Percentiles rank a stretch among this genome's conserved stretches.
Conservation (phyloP, 2,113 vertebrate genomes). For the Poeciliopsis retropinna region DNA sequence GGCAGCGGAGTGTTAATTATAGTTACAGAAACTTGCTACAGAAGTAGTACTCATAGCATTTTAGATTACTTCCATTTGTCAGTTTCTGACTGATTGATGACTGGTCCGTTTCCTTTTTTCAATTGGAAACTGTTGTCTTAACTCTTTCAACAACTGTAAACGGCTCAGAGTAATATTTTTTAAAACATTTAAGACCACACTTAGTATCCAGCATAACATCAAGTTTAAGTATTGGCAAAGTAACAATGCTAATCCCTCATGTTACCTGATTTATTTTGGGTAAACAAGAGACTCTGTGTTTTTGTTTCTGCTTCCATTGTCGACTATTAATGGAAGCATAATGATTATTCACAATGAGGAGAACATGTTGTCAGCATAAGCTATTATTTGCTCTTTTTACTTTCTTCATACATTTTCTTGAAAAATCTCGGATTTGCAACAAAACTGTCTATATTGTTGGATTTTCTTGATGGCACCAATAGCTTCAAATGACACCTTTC, state of each 20-base stretch:
- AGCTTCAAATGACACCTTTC: constrained; percentile 1
- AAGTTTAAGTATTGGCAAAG: not conserved
- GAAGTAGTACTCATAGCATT: not conserved
- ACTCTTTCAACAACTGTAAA: too few relatives aligned
- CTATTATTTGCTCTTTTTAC: not conserved
- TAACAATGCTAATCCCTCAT: not conserved
- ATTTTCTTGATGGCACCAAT: not conserved
- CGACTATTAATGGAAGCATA: not conserved
- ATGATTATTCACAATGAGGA: not conserved
- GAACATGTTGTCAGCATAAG: too few relatives aligned
- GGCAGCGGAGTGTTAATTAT: not conserved
- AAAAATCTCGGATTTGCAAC: not conserved
- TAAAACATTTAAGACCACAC: not conserved
- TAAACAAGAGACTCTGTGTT: not conserved
- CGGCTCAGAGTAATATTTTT: too few relatives aligned
- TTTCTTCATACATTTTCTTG: not conserved
- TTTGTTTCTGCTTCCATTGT: not conserved
- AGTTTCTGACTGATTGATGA: not conserved
- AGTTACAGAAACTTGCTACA: not conserved
- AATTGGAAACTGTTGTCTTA: not conserved
- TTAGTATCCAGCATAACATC: not conserved
- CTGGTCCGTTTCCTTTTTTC: not conserved
- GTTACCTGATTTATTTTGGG: not conserved
- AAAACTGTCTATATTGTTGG: not conserved
- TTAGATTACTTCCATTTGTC: not conserved